Percentiles rank a stretch among this genome's conserved stretches.
Evolutionary conservation across 2,888 invertebrate species (phyloP).

Genomic region (Thalpophila matura): DNA sequence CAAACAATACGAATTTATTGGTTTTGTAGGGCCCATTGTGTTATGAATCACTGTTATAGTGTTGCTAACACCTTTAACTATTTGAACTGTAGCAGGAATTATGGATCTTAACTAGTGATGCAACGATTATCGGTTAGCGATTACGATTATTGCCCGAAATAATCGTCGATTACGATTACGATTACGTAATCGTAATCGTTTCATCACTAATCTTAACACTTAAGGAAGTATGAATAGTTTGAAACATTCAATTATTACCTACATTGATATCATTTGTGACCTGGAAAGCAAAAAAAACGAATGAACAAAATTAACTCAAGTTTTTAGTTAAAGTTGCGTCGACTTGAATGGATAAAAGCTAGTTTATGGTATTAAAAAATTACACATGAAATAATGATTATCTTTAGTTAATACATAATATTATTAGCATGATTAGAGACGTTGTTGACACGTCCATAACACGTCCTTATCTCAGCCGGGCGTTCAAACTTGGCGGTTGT

Average conservation of each 20-base stretch:
- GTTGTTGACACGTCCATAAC: conserved; percentile 38
- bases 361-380: background rate
- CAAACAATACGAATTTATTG: conserved; percentile 61
- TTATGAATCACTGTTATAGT: conserved; percentile 45
- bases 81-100: conserved; percentile 16
- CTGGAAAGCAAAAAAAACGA: too few species aligned
- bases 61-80: conserved; percentile 32
- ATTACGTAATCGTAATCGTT: too few species aligned
- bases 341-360: too few species aligned
- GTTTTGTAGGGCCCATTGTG: conserved; percentile 46
- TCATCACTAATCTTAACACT: too few species aligned
- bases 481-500: conserved; percentile 46
- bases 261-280: too few species aligned
- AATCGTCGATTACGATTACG: too few species aligned
- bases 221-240: too few species aligned
- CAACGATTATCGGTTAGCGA: too few species aligned
- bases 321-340: too few species aligned
- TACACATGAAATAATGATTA: background rate
- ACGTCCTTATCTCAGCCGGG: conserved; percentile 35
- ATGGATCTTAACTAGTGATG: background rate
- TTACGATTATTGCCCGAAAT: too few species aligned
- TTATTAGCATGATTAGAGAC: conserved; percentile 21
- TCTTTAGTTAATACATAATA: background rate
- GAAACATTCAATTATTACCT: too few species aligned
- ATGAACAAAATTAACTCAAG: too few species aligned